phyloP scores from a whole-genome alignment of 2,888 invertebrate genomes.

The Uloborus plumipes region DNA sequence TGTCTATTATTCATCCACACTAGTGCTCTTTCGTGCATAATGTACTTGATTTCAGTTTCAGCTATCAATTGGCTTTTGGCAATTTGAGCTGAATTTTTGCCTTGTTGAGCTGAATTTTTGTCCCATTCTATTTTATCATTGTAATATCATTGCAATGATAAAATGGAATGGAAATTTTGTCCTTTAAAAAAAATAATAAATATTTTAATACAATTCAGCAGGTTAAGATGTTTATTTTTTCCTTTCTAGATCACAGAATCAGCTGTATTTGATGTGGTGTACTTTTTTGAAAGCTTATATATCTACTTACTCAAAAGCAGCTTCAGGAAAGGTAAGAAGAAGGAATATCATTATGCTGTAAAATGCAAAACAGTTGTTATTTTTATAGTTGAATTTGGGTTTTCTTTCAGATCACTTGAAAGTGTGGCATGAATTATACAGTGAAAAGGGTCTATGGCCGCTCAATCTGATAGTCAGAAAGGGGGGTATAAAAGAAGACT shows the following conservation, averaged over 20 bases:
- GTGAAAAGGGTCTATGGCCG: slow-evolving; percentile 71
- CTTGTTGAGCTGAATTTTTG: too few relatives aligned
- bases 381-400: neutral
- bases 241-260: neutral
- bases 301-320: slow-evolving; percentile 3
- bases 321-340: slow-evolving; percentile 4
- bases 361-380: neutral
- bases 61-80: too few relatives aligned
- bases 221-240: neutral
- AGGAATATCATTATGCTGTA: neutral
- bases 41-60: too few relatives aligned
- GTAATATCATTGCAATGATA: too few relatives aligned
- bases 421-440: slow-evolving; percentile 63
- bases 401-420: slow-evolving; percentile 52
- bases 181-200: too few relatives aligned
- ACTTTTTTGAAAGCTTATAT: too few relatives aligned
- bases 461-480: slow-evolving; percentile 71
- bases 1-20: too few relatives aligned
- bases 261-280: neutral
- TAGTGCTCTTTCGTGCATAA: too few relatives aligned
- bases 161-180: too few relatives aligned
- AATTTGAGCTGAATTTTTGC: too few relatives aligned
- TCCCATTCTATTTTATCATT: too few relatives aligned
- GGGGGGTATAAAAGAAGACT: slow-evolving; percentile 68
- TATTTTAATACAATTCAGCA: too few relatives aligned